Percentiles rank a stretch among this genome's conserved stretches.
Evolutionary conservation across 2,888 invertebrate species (phyloP).

Genomic region (Drosophila hamatofila): DNA sequence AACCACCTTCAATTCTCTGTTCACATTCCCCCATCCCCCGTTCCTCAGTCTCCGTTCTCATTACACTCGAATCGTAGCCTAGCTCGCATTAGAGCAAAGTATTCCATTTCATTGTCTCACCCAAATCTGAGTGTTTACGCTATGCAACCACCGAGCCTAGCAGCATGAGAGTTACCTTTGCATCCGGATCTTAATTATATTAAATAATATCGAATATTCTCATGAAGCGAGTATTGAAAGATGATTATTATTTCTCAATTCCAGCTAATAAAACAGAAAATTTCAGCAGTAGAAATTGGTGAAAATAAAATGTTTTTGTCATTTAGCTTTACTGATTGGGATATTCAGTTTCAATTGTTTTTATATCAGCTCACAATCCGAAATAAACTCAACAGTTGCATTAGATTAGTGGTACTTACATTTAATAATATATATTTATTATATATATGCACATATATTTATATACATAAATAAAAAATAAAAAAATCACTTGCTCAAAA

Average conservation of each 20-base stretch:
- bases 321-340: background rate
- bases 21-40: background rate
- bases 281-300: background rate
- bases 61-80: background rate
- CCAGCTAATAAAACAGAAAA: background rate
- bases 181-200: background rate
- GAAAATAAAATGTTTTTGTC: background rate
- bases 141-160: background rate
- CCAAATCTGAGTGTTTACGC: background rate
- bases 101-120: background rate
- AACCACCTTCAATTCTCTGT: background rate
- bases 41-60: background rate
- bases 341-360: background rate
- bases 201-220: background rate
- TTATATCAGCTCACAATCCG: no score
- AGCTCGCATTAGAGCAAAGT: background rate
- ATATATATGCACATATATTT: background rate
- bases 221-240: background rate
- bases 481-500: no score
- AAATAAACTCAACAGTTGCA: no score
- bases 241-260: background rate
- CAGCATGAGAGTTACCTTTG: background rate
- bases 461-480: no score
- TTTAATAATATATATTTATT: no score
- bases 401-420: no score